Percentiles rank a stretch among this genome's conserved stretches.
These are phyloP conservation scores for Peromyscus attwateri DNA, from an alignment of 2,797 vertebrate species.

Conservation along the genomic window DNA sequence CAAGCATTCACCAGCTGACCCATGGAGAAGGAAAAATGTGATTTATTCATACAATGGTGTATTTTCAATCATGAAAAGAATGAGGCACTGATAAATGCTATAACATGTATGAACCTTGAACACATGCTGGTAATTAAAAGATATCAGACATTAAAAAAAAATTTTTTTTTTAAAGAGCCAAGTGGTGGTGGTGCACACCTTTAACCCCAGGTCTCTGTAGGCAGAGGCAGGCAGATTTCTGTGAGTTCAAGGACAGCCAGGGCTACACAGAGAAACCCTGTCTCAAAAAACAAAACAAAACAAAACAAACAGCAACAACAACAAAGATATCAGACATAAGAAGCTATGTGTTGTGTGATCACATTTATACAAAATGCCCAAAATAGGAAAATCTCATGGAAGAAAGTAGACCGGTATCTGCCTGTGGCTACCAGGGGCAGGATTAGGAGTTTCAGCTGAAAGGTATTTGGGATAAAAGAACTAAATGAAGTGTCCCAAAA, in stretches of 20 bases:
- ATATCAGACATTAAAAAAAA: background rate
- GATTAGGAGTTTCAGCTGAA: background rate
- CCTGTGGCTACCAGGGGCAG: background rate
- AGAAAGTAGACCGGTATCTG: background rate
- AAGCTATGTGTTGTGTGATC: background rate
- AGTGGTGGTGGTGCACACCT: background rate
- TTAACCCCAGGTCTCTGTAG: background rate
- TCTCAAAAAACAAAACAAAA: background rate
- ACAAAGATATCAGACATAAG: constrained; percentile 6
- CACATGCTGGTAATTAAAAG: constrained; percentile 25
- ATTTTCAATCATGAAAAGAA: constrained; percentile 44
- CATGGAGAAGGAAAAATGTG: constrained; percentile 43
- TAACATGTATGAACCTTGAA: constrained; percentile 30
- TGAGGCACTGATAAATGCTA: background rate
- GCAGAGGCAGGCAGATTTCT: background rate
- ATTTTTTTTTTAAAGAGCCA: background rate
- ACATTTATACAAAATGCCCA: background rate
- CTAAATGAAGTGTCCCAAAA: constrained; percentile 22
- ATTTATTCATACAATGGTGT: constrained; percentile 1
- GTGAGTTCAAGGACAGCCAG: background rate
- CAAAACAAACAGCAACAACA: background rate
- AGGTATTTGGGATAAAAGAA: background rate
- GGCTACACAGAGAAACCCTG: background rate
- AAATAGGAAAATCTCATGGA: constrained; percentile 7
- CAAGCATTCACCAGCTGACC: constrained; percentile 12